Conservation (phyloP, 2,888 invertebrate species). For the Neria commutata region DNA sequence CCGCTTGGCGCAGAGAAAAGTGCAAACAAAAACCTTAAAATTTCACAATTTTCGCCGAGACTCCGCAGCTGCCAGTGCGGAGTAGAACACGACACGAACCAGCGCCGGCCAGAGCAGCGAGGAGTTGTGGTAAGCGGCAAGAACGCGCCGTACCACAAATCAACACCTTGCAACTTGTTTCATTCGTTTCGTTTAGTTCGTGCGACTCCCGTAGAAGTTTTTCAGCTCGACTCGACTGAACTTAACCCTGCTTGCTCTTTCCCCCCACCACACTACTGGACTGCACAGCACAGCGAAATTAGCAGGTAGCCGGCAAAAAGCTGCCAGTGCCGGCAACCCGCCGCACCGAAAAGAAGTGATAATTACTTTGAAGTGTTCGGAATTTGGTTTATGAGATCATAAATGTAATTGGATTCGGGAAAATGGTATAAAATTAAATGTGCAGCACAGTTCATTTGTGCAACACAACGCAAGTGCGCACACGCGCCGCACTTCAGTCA, state of each 20-base stretch:
- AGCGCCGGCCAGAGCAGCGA: no score
- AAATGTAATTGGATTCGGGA: constrained; percentile 57
- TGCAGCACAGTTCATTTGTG: no score
- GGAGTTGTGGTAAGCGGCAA: no score
- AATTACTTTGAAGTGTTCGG: constrained; percentile 42
- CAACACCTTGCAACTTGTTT: constrained; percentile 24
- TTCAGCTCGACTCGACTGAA: no score
- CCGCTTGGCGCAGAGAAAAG: constrained; percentile 11
- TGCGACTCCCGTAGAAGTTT: constrained; percentile 18
- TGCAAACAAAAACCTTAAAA: constrained; percentile 28
- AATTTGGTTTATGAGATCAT: constrained; percentile 53
- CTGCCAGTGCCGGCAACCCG: constrained; percentile 14
- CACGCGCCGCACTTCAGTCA: no score
- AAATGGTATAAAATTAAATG: constrained; percentile 33
- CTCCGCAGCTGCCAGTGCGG: not conserved
- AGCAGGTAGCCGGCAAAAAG: no score
- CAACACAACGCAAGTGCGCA: not conserved
- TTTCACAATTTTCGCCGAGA: constrained; percentile 4
- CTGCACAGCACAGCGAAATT: no score
- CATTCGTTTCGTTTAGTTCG: not conserved
- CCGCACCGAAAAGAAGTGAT: constrained; percentile 26
- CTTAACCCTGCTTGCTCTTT: no score
- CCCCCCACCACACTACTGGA: constrained; percentile 16
- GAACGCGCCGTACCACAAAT: constrained; percentile 29
- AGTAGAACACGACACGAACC: constrained; percentile 6